phyloP scores from a whole-genome alignment of 2,113 vertebrate species.

The Ginglymostoma cirratum region DNA sequence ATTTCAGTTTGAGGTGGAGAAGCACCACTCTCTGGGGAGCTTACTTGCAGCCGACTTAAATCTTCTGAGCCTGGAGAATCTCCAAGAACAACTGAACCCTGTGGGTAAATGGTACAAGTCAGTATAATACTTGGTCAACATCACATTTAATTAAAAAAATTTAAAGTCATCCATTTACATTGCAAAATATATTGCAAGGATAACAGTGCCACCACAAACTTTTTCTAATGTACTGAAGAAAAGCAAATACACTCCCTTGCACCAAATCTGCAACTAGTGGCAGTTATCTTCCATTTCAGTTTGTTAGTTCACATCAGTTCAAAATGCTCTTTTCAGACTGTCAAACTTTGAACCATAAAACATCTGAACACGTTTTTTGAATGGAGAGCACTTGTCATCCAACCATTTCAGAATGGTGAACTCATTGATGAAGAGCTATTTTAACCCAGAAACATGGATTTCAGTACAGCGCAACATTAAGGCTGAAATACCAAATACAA shows the following conservation, averaged over 20 bases:
- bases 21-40: conserved; percentile 46
- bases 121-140: background rate
- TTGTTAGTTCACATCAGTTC: background rate
- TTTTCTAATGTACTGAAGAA: background rate
- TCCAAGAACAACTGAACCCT: conserved; percentile 84
- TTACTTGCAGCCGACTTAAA: background rate
- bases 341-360: background rate
- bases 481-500: background rate
- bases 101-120: background rate
- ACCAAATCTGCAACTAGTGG: background rate
- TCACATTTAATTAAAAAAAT: background rate
- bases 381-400: background rate
- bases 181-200: background rate
- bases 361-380: background rate
- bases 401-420: background rate
- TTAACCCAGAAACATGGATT: background rate
- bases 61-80: conserved; percentile 56
- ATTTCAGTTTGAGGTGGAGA: conserved; percentile 53
- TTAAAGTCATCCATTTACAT: background rate
- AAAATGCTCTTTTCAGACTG: background rate
- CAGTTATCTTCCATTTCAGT: background rate
- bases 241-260: background rate
- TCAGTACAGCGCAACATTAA: background rate
- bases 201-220: background rate
- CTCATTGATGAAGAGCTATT: background rate